phyloP scores from a whole-genome alignment of 2,113 vertebrate genomes.

The Philantomba maxwellii region DNA sequence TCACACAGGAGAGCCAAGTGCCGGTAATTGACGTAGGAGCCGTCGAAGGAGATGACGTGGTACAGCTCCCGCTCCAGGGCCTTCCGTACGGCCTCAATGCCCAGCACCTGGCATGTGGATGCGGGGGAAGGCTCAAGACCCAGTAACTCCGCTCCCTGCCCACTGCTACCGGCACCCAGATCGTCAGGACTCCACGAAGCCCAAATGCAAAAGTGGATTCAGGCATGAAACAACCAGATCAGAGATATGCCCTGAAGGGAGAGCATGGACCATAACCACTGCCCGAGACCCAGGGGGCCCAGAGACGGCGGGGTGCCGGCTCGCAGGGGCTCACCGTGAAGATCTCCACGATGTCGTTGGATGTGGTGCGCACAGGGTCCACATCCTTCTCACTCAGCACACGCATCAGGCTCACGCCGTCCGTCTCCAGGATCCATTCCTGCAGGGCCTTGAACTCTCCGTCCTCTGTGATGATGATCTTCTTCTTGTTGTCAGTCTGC shows the following conservation, averaged over 20 bases:
- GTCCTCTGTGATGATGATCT: conserved; percentile 96
- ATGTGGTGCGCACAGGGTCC: conserved; percentile 94
- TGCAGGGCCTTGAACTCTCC: conserved; percentile 97
- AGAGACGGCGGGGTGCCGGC: background rate
- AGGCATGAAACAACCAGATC: background rate
- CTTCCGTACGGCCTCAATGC: conserved; percentile 93
- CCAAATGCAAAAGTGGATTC: background rate
- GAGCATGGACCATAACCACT: accelerated
- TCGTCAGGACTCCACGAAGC: background rate
- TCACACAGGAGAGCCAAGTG: conserved; percentile 95
- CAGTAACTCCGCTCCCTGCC: background rate
- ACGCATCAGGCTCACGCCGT: conserved; percentile 94
- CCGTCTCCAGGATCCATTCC: conserved; percentile 98
- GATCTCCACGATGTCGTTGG: conserved; percentile 98
- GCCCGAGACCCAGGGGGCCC: background rate
- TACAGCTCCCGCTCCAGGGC: conserved; percentile 94
- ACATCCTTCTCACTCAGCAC: conserved; percentile 97
- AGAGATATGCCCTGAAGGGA: background rate
- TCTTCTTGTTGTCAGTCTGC: conserved; percentile 98
- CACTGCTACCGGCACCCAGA: background rate
- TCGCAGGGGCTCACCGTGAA: conserved; percentile 85
- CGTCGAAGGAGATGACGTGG: conserved; percentile 97
- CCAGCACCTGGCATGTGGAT: conserved; percentile 82
- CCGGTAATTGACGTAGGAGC: conserved; percentile 97
- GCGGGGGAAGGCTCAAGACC: background rate